Evolutionary conservation across 2,797 vertebrate species (phyloP), one percentile per base, ranked within the genome.

Genomic region (Pangasius mekongensis): DNA sequence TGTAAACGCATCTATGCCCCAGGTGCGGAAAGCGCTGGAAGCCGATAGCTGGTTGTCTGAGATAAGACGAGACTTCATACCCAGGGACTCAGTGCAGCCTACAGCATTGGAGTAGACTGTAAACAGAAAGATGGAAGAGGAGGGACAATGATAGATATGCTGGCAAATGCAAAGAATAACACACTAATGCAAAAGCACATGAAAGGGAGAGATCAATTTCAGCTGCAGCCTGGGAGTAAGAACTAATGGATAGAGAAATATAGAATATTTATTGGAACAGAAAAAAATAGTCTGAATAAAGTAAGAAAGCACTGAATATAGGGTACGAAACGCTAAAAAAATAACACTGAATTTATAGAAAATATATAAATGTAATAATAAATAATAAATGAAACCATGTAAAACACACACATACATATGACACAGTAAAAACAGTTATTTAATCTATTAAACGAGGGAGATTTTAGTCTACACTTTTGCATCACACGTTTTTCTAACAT

Each of bases 71-170:
- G 98, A 96, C 93, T 98, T 99, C 97, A 99, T 96, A 89, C 98
- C 99, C 95, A 99, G 93, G 0, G 97, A 95, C 86, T 97, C 97
- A 2, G 96, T 95, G 93, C 99, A 99, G 96, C 98, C 98, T 97
- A 97, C 94, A 93, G 91, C 94, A 95, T 97, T 97, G 94, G 97
- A 96, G 95, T 95, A 95, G 89, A 95, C 95, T 97, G 95, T 97
- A 92, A 95, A 94, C 94, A 49, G 89, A 94, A 56, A 80, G 88
- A 62, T 90, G 88, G 74, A 84, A 85, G 62, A 88, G 87, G 84
- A 85, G 60, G 86, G 74, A 87, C 58, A 81, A 60, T 52, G 60
- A 78, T 22, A 77, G 18, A 80, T 16, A 67, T 62, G 13, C 9
- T 62, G 56, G 74, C 33, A 86, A 84, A 84, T 36, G 80, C 13